Percentiles rank a stretch among this genome's conserved stretches.
Conservation (phyloP, 2,113 vertebrate species). For the Martes martes region DNA sequence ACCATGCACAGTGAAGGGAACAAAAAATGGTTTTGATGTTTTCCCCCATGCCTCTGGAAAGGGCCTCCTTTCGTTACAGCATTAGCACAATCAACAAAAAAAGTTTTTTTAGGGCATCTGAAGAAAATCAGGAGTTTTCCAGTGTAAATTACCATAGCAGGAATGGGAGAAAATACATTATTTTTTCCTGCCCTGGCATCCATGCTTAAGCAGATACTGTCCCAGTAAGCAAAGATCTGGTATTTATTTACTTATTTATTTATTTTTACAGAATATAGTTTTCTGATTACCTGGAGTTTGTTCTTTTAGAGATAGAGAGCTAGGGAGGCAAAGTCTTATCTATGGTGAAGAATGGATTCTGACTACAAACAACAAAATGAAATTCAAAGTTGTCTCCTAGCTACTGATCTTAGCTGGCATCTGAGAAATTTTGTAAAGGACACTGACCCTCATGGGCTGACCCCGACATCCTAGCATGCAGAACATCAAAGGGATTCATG, state of each 20-base stretch:
- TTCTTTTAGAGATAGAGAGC: neutral
- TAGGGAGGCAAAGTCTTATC: slow-evolving; percentile 26
- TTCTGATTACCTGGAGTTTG: slow-evolving; percentile 28
- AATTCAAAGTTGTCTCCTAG: slow-evolving; percentile 53
- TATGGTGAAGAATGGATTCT: slow-evolving; percentile 29
- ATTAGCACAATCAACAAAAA: neutral
- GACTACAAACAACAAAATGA: slow-evolving; percentile 51
- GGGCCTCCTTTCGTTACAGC: neutral
- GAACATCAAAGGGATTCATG: neutral
- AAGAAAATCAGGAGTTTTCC: neutral
- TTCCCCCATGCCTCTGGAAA: neutral
- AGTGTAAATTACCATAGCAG: neutral
- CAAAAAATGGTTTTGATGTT: neutral
- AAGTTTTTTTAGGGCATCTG: neutral
- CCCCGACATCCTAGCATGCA: neutral
- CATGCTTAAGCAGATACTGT: neutral
- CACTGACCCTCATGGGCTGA: neutral
- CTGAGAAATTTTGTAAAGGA: slow-evolving; percentile 48
- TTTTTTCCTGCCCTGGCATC: neutral
- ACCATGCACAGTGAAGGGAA: neutral
- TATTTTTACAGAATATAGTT: neutral
- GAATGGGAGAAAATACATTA: neutral
- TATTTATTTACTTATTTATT: neutral
- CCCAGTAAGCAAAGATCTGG: neutral
- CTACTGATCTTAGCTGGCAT: slow-evolving; percentile 48